Evolutionary conservation across 2,113 vertebrate species (phyloP).

Genomic region (Ochotona princeps): DNA sequence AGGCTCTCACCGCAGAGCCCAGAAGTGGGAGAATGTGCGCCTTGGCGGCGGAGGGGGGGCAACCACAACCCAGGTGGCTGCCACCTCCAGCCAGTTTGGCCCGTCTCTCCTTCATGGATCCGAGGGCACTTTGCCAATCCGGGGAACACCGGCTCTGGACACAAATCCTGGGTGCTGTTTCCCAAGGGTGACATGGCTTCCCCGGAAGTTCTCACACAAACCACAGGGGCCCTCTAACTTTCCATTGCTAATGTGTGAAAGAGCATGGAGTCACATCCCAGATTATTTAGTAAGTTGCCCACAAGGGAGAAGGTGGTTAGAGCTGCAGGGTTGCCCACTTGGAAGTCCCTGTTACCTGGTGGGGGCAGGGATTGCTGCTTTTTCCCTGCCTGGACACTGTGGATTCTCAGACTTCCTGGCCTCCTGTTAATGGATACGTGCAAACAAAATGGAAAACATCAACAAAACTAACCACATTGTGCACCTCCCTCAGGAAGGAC

Average conservation of each 20-base stretch:
- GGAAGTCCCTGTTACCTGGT: neutral
- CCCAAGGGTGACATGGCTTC: neutral
- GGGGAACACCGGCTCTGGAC: neutral
- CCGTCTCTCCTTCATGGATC: neutral
- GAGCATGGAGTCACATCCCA: too few species aligned
- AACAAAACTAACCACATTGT: neutral
- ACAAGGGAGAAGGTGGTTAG: neutral
- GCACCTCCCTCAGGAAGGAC: neutral
- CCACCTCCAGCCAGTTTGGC: neutral
- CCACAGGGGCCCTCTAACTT: too few species aligned
- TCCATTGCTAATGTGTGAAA: neutral
- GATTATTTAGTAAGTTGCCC: rapidly evolving
- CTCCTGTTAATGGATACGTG: rapidly evolving
- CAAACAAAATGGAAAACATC: neutral
- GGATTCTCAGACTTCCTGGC: neutral
- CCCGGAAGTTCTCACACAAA: neutral
- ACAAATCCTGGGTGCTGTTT: neutral
- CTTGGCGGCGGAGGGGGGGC: neutral
- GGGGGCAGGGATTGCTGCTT: rapidly evolving
- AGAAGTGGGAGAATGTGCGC: neutral
- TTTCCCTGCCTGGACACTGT: neutral
- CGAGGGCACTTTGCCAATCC: neutral
- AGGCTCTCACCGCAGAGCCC: neutral
- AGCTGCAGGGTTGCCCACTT: neutral
- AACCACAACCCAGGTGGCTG: neutral